Evolutionary conservation across 2,888 invertebrate species (phyloP), one percentile per base, ranked within the genome.

Genomic region (Nipponacmea schrenckii): DNA sequence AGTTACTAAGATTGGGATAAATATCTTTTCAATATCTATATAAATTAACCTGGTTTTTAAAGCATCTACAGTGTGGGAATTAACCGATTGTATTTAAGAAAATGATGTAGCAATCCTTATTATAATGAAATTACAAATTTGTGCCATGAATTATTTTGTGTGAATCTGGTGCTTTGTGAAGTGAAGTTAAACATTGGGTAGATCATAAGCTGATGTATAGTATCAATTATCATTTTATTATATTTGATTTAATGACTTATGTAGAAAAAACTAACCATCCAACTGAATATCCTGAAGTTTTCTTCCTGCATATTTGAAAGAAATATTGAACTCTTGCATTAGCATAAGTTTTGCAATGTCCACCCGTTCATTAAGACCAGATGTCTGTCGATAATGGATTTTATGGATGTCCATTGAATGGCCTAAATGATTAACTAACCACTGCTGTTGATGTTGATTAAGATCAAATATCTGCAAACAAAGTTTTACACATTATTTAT

Each of bases 231-330:
- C n/a, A n/a, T n/a, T n/a, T n/a, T n/a, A n/a, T n/a, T n/a, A n/a
- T n/a, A n/a, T n/a, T n/a, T n/a, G n/a, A n/a, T n/a, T n/a, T n/a
- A 31, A 31, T 31, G 31, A 31, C 2, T 7, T 31, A 7, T 31
- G 31, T 31, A 31, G 14, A 20, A 50, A 15, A 50, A 7, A 50
- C 50, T 15, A 50, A 15, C 50, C 15, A 50, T 50, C 20, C 17
- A 50, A 50, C 20, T 56, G 56, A 56, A 56, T 56, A 2, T 56
- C 56, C n/a, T 56, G 5, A 5, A 56, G 56, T 56, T 24, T 56
- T n/a, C n/a, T 56, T n/a, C 56, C 56, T 56, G 56, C 56, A 56
- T 56, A 56, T n/a, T 14, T 56, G 7, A n/a, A n/a, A n/a, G 56
- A 8, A 56, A 56, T n/a, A 24, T 56, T 56, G 10, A 20, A 56